Evolutionary conservation across 2,797 vertebrate species (phyloP), one percentile per base, ranked within the genome.

Genomic region (Cirrhinus molitorella): DNA sequence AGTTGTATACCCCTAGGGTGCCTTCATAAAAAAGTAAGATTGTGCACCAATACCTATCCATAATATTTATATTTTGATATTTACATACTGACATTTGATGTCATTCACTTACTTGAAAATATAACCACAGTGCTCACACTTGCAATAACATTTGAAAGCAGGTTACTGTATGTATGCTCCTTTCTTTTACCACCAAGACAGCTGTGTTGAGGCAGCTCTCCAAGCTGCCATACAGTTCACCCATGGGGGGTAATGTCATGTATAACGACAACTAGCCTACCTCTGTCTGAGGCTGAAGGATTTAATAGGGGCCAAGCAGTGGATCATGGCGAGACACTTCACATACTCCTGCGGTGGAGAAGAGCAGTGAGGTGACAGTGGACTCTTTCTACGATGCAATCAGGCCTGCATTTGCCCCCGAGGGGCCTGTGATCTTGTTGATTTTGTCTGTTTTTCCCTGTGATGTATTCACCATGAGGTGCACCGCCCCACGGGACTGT

Each of bases 341-440:
- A 83, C 85, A 75, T 28, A 86, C 85, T 83, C 85, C 83, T 85
- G 76, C 45, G 45, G 82, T 74, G 72, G 89, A 87, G 73, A 16
- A 6, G 83, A 71, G 89, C 87, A 80, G 85, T 25, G 6, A 80
- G 71, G 79, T 81, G 76, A 85, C 87, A 85, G 90, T 84, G 81
- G 90, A 88, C 88, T 81, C 72, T 71, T 63, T 88, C 89, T 90
- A 91, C 23, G 14, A 93, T 83, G 85, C 87, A 92, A 92, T 93
- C 90, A 91, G 83, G 80, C 84, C 78, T 83, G 71, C 84, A 88
- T 90, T 87, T 83, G 81, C 84, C 89, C 89, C 89, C 75, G 83
- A 72, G 59, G 90, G 92, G 79, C 59, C 16, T 8, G 51, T 51
- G 81, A 75, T 91, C 89, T 85, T 92, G 92, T 91, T 91, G 91